A percentile compares a stretch with the other conserved stretches of the same genome.
Evolutionary conservation across 2,888 invertebrate species (phyloP).

Genomic region (Drosophila putrida): DNA sequence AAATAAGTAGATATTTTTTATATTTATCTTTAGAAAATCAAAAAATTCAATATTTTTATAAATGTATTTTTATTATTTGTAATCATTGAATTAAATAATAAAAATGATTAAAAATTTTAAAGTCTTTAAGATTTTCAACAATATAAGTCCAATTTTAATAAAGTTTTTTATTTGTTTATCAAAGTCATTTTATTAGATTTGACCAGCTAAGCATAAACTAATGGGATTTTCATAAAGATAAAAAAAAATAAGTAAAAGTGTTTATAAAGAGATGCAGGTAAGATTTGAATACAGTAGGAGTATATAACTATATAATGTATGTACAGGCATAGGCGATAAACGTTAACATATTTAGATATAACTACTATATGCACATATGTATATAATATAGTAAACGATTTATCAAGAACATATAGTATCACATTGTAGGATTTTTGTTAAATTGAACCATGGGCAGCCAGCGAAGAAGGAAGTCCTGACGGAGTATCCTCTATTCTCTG

Average conservation of each 20-base stretch:
- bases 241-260: not conserved
- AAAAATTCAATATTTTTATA: no score
- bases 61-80: no score
- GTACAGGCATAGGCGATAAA: constrained; percentile 15
- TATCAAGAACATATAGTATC: constrained; percentile 51
- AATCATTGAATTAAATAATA: no score
- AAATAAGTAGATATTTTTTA: no score
- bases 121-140: no score
- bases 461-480: not conserved
- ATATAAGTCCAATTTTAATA: no score
- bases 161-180: constrained; percentile 35
- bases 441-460: constrained; percentile 19
- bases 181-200: constrained; percentile 43
- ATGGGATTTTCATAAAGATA: constrained; percentile 8
- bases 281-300: constrained; percentile 28
- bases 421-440: constrained; percentile 46
- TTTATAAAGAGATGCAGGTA: constrained; percentile 14
- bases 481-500: not conserved
- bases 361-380: not conserved
- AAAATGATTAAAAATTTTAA: no score
- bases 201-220: constrained; percentile 35
- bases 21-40: no score
- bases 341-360: not conserved
- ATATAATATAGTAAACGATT: constrained; percentile 7
- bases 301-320: constrained; percentile 18